Percentiles rank a stretch among this genome's conserved stretches.
These are phyloP conservation scores for Ptychodera flava DNA, from an alignment of 35 echinoderm and acorn worm species.

Conservation along the genomic window DNA sequence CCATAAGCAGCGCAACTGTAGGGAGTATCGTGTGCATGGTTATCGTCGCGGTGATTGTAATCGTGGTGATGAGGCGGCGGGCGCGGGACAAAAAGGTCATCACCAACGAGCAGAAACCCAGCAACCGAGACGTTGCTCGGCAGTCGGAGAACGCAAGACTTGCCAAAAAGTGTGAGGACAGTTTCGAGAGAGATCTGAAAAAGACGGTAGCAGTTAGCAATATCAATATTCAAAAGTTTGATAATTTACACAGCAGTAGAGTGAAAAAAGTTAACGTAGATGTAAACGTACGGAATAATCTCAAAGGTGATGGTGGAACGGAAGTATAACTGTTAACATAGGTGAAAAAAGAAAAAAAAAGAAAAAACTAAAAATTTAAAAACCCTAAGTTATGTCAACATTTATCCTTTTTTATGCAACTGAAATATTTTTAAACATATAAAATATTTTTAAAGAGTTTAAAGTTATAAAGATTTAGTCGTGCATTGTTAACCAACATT, in stretches of 20 bases:
- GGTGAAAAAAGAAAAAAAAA: too few species aligned
- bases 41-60: conserved; percentile 32
- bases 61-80: conserved; percentile 37
- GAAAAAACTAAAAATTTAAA: too few species aligned
- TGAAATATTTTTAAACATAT: neutral
- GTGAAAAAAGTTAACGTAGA: conserved; percentile 96
- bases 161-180: conserved; percentile 16
- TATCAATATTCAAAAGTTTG: conserved; percentile 71
- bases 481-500: neutral
- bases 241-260: conserved; percentile 65
- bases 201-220: conserved; percentile 81
- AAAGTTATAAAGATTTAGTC: neutral
- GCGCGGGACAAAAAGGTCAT: conserved; percentile 4
- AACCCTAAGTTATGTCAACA: neutral
- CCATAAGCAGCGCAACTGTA: conserved; percentile 34
- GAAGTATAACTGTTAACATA: conserved; percentile 61
- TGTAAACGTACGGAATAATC: conserved; percentile 49
- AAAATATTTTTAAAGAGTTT: neutral
- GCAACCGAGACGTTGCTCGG: neutral
- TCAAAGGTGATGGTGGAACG: conserved; percentile 38
- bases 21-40: conserved; percentile 28
- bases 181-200: conserved; percentile 79
- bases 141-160: conserved; percentile 14
- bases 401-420: neutral
- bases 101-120: neutral